A percentile compares a stretch with the other conserved stretches of the same genome.
Conservation (phyloP, 2,113 vertebrate species). For the Gallinago paraguaiae region DNA sequence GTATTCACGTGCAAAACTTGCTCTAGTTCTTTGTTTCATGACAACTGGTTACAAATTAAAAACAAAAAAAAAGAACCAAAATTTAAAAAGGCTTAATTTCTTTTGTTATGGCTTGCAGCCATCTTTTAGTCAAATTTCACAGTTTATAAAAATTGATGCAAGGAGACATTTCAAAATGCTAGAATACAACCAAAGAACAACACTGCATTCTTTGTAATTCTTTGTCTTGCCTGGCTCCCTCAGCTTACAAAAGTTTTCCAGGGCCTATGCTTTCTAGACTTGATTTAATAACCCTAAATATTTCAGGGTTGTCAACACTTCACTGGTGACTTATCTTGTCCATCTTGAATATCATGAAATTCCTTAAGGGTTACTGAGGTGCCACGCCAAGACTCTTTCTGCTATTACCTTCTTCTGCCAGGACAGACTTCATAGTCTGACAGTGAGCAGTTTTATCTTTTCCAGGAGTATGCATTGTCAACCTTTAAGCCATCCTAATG, state of each 20-base stretch:
- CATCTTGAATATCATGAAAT: slow-evolving; percentile 26
- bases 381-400: neutral
- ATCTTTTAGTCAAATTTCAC: neutral
- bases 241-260: neutral
- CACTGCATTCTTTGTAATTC: neutral
- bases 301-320: slow-evolving; percentile 12
- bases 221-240: neutral
- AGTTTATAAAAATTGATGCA: neutral
- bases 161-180: neutral
- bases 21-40: neutral
- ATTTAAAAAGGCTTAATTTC: neutral
- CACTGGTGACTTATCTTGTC: neutral
- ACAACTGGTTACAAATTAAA: neutral
- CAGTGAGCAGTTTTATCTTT: neutral
- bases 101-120: neutral
- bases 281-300: slow-evolving; percentile 24
- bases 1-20: neutral
- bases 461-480: neutral
- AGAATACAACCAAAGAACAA: neutral
- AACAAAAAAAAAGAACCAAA: neutral
- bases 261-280: slow-evolving; percentile 7
- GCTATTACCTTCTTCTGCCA: neutral
- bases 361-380: neutral
- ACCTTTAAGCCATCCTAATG: neutral
- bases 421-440: neutral